phyloP scores from a whole-genome alignment of 2,888 invertebrate genomes.

The Anodontia alba region DNA sequence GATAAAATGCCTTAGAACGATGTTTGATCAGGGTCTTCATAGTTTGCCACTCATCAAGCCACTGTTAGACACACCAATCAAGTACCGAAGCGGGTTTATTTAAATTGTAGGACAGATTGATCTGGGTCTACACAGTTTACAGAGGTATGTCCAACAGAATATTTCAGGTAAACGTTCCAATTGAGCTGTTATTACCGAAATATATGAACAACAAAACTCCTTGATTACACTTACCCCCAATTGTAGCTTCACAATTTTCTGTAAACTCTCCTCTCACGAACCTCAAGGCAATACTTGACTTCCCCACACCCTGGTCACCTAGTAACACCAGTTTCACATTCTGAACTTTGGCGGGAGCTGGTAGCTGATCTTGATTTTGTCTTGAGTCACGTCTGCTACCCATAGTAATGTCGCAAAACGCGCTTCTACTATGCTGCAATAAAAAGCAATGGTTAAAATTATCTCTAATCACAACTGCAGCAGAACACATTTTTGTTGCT shows the following conservation, averaged over 20 bases:
- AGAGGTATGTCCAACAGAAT: no score
- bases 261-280: constrained; percentile 98
- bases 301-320: constrained; percentile 99
- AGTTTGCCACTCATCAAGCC: no score
- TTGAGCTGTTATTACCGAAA: no score
- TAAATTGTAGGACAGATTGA: no score
- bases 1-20: no score
- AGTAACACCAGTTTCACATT: constrained; percentile 99
- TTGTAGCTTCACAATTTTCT: constrained; percentile 90
- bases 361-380: not conserved
- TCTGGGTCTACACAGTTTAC: no score
- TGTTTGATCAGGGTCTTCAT: no score
- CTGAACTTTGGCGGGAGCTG: constrained; percentile 89
- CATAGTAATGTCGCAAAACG: constrained; percentile 8
- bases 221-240: constrained; percentile 83
- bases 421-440: constrained; percentile 2
- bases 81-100: no score
- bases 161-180: no score
- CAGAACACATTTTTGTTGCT: not conserved
- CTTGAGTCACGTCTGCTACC: not conserved
- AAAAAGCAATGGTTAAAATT: not conserved
- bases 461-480: not conserved
- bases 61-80: no score
- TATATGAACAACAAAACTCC: no score
- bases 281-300: constrained; percentile 98